Conservation (phyloP, 2,113 vertebrate species). For the Cinclus cinclus region DNA sequence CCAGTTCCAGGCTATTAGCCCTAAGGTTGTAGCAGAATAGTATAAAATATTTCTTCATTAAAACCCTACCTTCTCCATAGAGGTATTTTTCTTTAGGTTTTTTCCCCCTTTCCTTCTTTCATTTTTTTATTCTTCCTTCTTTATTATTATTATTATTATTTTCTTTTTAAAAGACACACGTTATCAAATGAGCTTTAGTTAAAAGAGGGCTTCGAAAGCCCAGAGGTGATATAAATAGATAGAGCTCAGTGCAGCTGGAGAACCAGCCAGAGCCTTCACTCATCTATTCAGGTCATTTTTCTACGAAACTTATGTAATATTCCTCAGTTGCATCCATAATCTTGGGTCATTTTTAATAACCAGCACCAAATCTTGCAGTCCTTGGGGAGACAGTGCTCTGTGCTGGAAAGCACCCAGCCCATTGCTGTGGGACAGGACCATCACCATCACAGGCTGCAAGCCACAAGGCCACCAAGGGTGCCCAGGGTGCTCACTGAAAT, state of each 20-base stretch:
- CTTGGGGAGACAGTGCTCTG: background rate
- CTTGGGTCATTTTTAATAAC: background rate
- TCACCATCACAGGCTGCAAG: background rate
- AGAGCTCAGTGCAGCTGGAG: slow-evolving; percentile 35
- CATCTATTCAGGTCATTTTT: slow-evolving; percentile 58
- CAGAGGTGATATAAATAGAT: slow-evolving; percentile 60
- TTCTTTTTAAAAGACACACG: slow-evolving; percentile 29
- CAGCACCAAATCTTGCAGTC: background rate
- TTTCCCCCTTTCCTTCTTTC: background rate
- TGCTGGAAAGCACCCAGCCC: background rate
- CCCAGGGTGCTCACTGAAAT: background rate
- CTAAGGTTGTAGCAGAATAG: slow-evolving; percentile 64
- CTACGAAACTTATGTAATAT: background rate
- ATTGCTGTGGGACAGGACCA: rapidly evolving
- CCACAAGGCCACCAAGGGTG: background rate
- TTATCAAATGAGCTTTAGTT: slow-evolving; percentile 50
- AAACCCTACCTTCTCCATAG: slow-evolving; percentile 61
- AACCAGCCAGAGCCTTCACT: slow-evolving; percentile 44
- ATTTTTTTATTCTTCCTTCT: background rate
- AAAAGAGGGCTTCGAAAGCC: slow-evolving; percentile 41
- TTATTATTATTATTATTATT: background rate
- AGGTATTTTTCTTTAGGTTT: slow-evolving; percentile 29
- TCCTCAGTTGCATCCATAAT: background rate
- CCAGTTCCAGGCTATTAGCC: slow-evolving; percentile 83
- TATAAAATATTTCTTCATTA: slow-evolving; percentile 76